These are phyloP conservation scores for Pseudopleuronectes americanus DNA, from an alignment of 2,797 vertebrate genomes.

Conservation along the genomic window DNA sequence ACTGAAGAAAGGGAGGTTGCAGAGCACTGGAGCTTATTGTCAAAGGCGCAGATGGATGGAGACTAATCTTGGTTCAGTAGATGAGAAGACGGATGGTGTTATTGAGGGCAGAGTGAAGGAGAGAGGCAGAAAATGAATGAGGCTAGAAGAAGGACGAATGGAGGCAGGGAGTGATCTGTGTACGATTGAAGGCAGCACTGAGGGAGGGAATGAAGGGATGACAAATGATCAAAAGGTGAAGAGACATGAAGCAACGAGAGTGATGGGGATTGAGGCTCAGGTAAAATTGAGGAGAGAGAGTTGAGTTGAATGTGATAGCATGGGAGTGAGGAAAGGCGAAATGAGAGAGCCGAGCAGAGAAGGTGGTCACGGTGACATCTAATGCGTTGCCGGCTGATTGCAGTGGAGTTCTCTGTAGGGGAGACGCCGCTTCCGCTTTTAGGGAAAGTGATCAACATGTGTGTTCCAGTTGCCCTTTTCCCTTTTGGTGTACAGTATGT, in stretches of 20 bases:
- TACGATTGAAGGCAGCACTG: conserved; percentile 57
- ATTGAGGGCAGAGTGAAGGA: conserved; percentile 63
- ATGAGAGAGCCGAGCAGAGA: conserved; percentile 8
- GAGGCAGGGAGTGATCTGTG: conserved; percentile 66
- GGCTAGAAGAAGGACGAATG: conserved; percentile 58
- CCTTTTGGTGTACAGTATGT: conserved; percentile 5
- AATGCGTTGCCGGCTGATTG: conserved; percentile 25
- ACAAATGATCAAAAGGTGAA: conserved; percentile 67
- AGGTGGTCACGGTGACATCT: conserved; percentile 10
- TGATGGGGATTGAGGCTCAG: conserved; percentile 51
- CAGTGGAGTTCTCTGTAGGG: conserved; percentile 19
- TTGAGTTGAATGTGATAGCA: conserved; percentile 23
- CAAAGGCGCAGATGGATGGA: conserved; percentile 56
- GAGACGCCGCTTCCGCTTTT: conserved; percentile 11
- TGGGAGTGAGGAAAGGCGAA: conserved; percentile 22
- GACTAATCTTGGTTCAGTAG: conserved; percentile 58
- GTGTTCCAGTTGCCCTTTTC: conserved; percentile 17
- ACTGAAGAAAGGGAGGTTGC: background rate
- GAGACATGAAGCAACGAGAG: conserved; percentile 40
- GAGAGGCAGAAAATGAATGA: conserved; percentile 65
- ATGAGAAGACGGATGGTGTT: conserved; percentile 64
- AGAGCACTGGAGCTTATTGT: conserved; percentile 46
- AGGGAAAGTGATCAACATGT: conserved; percentile 23
- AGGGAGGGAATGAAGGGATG: conserved; percentile 58
- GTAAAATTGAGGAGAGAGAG: conserved; percentile 40